Evolutionary conservation across 2,113 vertebrate genomes (phyloP).

Genomic region (Anoplopoma fimbria): DNA sequence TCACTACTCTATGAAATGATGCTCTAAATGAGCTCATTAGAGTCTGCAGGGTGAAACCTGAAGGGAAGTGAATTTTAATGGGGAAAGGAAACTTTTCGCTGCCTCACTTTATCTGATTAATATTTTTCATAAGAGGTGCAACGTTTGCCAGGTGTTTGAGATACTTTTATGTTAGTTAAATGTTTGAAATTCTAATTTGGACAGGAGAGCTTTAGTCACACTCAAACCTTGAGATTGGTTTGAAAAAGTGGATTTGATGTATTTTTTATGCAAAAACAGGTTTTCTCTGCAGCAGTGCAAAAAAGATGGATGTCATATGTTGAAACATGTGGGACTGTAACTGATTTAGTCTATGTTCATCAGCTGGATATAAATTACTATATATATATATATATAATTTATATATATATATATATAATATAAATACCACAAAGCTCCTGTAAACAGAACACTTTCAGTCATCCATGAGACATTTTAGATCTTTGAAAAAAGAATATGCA

Average conservation of each 20-base stretch:
- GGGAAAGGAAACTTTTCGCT: background rate
- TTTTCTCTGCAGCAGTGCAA: background rate
- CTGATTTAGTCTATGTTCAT: no score
- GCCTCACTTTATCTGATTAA: conserved; percentile 15
- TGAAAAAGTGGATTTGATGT: background rate
- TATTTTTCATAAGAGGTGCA: background rate
- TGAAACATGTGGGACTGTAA: no score
- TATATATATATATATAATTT: no score
- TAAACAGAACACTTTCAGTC: no score
- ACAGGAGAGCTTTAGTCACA: background rate
- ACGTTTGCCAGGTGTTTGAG: background rate
- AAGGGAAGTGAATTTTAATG: conserved; percentile 24
- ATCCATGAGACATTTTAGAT: no score
- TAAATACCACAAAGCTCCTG: no score
- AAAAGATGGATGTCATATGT: background rate
- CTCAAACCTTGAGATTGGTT: no score
- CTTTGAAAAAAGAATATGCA: no score
- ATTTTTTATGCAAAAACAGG: background rate
- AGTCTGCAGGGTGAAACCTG: conserved; percentile 2
- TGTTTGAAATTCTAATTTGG: conserved; percentile 1
- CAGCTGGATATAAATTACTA: no score
- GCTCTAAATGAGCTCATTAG: conserved; percentile 40
- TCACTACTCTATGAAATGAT: conserved; percentile 34
- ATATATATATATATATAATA: no score
- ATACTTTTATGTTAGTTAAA: background rate